Evolutionary conservation across 2,113 vertebrate species (phyloP).

Genomic region (Ammodytes marinus): DNA sequence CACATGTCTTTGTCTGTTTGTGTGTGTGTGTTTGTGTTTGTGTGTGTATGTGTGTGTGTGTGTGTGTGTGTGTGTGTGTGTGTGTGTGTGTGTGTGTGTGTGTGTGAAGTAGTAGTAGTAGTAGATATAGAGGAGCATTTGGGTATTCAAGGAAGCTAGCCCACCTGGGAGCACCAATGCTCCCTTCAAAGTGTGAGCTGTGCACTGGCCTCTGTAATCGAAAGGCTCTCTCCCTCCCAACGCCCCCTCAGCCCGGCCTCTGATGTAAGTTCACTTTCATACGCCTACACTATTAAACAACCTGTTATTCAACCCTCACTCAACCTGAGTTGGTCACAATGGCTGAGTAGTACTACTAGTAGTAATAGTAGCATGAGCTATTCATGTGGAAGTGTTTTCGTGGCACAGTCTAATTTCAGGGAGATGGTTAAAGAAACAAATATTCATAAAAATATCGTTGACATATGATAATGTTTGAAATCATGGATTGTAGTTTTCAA

Average conservation of each 20-base stretch:
- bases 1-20: neutral
- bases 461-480: no score
- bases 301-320: slow-evolving; percentile 43
- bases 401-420: neutral
- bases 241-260: slow-evolving; percentile 52
- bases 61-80: slow-evolving; percentile 14
- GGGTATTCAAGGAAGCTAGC: slow-evolving; percentile 20
- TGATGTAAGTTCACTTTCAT: slow-evolving; percentile 69
- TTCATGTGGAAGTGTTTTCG: slow-evolving; percentile 16
- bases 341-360: slow-evolving; percentile 6
- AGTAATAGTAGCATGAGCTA: slow-evolving; percentile 34
- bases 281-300: slow-evolving; percentile 57
- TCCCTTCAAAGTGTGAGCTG: slow-evolving; percentile 56
- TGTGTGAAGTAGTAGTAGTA: neutral
- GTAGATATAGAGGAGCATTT: slow-evolving; percentile 15
- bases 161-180: slow-evolving; percentile 44
- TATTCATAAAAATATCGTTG: neutral
- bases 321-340: slow-evolving; percentile 28
- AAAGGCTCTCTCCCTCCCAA: slow-evolving; percentile 34
- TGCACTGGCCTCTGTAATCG: slow-evolving; percentile 42
- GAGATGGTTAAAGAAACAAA: neutral
- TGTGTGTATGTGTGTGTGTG: neutral
- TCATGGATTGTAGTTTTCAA: no score
- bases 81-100: neutral
- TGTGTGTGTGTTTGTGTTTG: neutral